Base-by-base conservation (phyloP, 2,113 vertebrate species). In the Trematomus loennbergii region DNA sequence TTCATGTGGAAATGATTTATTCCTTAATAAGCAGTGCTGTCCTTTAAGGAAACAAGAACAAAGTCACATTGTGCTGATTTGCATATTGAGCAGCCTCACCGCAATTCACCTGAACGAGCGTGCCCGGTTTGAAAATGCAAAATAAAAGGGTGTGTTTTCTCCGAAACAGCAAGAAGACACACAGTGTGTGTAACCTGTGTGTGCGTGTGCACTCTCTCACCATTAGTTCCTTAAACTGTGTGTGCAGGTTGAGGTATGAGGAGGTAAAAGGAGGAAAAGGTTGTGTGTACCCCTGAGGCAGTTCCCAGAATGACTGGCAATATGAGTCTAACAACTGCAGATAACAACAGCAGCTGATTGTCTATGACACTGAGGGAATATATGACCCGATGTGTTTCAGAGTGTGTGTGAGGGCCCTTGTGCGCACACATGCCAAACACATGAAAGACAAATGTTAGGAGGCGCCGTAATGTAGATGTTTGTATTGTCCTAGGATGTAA, bases 1-100 rank as follows among this genome's bases (percentile, higher is more conserved):
- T 88, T 91, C 20, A 54, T 29, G 52, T 16, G 22, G 3, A 49
- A 61, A 25, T 25, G 4, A 45, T 2, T 6, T 20, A 25, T 66
- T 25, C 5, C 10, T 66, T 25, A 48, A 6, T 8, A 49, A 72
- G 49, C 13, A 22, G 1, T 9, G 8, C 8, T 9, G 43, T 40
- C 46, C 17, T 57, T 61, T 17, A 50, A 66, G 33, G 67, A 33
- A 53, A 62, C 75, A 22, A 12, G 36, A 58, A 20, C 17, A n/a
- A 2, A 16, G 18, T 11, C 52, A 78, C 64, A 85, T 72, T 79
- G 63, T 17, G 16, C 43, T 55, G 76, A 92, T 93, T 94, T 94
- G 92, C 92, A 94, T 94, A 92, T 49, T 75, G n/a, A 81, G 78
- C n/a, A 20, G 57, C 20, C 36, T 50, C 49, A 71, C 40, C 18